These are phyloP conservation scores for Chromobotia macracanthus DNA, from an alignment of 2,797 vertebrate species.

Conservation along the genomic window DNA sequence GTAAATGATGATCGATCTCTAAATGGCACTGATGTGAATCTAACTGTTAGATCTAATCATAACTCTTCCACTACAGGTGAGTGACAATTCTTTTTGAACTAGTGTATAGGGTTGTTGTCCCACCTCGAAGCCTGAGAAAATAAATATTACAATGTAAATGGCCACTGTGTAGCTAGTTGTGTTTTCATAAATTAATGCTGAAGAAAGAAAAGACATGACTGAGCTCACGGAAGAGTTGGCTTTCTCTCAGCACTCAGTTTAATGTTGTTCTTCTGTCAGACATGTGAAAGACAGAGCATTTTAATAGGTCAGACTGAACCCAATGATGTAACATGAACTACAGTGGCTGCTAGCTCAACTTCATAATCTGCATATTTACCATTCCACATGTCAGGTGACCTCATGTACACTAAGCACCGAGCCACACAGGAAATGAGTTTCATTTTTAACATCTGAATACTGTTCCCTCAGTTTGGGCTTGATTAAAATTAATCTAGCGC, in stretches of 20 bases:
- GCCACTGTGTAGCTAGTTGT: too few species aligned
- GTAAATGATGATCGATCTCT: too few species aligned
- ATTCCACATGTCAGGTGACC: conserved; percentile 61
- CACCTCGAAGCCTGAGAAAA: too few species aligned
- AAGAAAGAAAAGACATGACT: neutral
- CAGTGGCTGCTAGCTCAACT: conserved; percentile 38
- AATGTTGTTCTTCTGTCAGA: conserved; percentile 70
- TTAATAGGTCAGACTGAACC: conserved; percentile 67
- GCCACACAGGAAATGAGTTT: neutral
- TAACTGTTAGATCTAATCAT: too few species aligned
- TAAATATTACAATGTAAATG: too few species aligned
- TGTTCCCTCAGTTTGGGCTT: neutral
- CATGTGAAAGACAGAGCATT: conserved; percentile 65
- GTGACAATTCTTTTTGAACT: too few species aligned
- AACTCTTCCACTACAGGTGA: too few species aligned
- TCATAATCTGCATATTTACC: conserved; percentile 44
- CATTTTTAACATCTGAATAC: neutral
- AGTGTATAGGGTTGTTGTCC: too few species aligned
- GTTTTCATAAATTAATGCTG: too few species aligned
- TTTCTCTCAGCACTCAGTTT: conserved; percentile 63
- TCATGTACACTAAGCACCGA: neutral
- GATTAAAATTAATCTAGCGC: conserved; percentile 4
- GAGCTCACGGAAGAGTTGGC: neutral
- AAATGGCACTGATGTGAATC: too few species aligned
- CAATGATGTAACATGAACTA: conserved; percentile 69